Percentiles rank a stretch among this genome's conserved stretches.
Conservation (phyloP, 2,113 vertebrate species). For the Hydropotes inermis region DNA sequence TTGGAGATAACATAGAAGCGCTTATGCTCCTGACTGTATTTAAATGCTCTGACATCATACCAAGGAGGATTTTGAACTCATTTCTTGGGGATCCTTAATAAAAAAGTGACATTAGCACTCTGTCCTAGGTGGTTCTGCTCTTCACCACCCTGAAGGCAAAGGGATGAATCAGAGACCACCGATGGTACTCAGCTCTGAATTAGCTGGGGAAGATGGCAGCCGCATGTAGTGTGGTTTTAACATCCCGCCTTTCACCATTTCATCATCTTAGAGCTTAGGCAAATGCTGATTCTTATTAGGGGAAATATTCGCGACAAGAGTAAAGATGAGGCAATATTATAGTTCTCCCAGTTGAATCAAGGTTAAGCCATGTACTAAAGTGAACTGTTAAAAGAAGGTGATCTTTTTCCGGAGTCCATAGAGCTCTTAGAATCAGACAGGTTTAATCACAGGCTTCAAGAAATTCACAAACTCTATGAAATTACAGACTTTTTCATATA, state of each 20-base stretch:
- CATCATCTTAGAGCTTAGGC: background rate
- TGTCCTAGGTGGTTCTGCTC: background rate
- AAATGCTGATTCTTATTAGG: background rate
- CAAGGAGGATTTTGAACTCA: background rate
- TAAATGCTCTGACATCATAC: background rate
- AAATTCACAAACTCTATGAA: background rate
- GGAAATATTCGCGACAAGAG: background rate
- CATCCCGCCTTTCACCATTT: background rate
- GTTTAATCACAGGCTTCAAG: background rate
- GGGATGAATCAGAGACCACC: background rate
- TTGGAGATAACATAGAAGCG: background rate
- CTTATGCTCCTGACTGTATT: background rate
- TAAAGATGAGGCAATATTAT: background rate
- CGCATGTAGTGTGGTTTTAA: background rate
- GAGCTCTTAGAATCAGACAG: background rate
- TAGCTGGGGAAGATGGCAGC: background rate
- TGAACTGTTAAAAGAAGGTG: background rate
- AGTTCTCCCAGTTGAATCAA: background rate
- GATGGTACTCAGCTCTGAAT: background rate
- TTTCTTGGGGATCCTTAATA: background rate
- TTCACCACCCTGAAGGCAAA: background rate
- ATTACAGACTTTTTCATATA: background rate
- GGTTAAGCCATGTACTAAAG: constrained; percentile 35
- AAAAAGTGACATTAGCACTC: background rate
- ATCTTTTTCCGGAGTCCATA: background rate